phyloP scores from a whole-genome alignment of 2,888 invertebrate species.

The Apeira syringaria region DNA sequence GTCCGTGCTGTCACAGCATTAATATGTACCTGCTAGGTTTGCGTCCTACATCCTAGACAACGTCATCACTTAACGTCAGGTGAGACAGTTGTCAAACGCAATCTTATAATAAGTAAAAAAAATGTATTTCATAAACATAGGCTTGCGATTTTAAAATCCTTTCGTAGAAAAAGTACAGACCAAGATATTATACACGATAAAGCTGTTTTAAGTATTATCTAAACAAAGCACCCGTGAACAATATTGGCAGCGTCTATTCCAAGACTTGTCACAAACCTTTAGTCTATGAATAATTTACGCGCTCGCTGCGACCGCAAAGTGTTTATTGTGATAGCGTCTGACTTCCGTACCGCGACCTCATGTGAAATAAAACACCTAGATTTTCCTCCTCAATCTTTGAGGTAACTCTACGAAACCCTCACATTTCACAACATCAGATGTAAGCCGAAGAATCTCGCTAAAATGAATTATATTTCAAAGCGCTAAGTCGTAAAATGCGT shows the following conservation, averaged over 20 bases:
- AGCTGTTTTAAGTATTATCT: slow-evolving; percentile 14
- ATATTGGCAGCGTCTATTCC: slow-evolving; percentile 54
- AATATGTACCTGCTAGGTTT: too few relatives aligned
- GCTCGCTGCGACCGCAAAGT: slow-evolving; percentile 62
- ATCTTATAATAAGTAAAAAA: too few relatives aligned
- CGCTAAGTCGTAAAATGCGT: slow-evolving; percentile 47
- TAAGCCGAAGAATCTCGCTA: slow-evolving; percentile 36
- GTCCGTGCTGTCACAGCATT: too few relatives aligned
- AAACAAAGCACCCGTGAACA: slow-evolving; percentile 22
- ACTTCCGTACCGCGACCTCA: slow-evolving; percentile 67
- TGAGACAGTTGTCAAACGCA: too few relatives aligned
- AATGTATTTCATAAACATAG: too few relatives aligned
- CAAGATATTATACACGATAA: slow-evolving; percentile 11
- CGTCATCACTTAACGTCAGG: too few relatives aligned
- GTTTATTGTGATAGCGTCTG: slow-evolving; percentile 75
- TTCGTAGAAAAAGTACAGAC: slow-evolving; percentile 1
- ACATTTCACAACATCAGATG: slow-evolving; percentile 49
- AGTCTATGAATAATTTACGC: slow-evolving; percentile 71
- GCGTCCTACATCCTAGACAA: too few relatives aligned
- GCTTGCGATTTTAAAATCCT: too few relatives aligned
- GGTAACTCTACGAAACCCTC: slow-evolving; percentile 48
- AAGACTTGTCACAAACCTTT: slow-evolving; percentile 60
- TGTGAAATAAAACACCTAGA: slow-evolving; percentile 79
- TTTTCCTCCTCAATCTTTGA: slow-evolving; percentile 73
- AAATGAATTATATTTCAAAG: slow-evolving; percentile 58